Evolutionary conservation across 2,113 vertebrate genomes (phyloP).

Genomic region (Cinclus mexicanus): DNA sequence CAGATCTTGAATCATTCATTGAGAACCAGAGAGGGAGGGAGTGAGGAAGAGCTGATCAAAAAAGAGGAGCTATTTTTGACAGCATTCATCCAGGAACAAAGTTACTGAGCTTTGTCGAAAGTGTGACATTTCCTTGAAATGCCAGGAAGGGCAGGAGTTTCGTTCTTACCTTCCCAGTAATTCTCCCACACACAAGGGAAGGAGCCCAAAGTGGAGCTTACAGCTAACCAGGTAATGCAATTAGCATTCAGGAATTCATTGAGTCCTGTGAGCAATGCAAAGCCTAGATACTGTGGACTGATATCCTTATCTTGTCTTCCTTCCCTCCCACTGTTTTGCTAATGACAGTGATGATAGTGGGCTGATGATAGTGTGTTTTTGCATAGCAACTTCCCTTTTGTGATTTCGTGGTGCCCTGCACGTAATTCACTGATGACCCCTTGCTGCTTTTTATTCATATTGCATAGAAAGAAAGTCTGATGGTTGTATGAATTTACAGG

Average conservation of each 20-base stretch:
- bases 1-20: conserved; percentile 69
- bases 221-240: not conserved
- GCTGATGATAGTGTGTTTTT: not conserved
- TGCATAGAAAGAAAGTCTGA: not conserved
- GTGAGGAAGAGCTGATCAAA: conserved; percentile 20
- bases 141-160: not conserved
- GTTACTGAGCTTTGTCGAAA: not conserved
- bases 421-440: not conserved
- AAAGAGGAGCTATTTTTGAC: conserved; percentile 28
- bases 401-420: not conserved
- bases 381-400: not conserved
- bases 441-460: not conserved
- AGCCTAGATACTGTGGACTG: not conserved
- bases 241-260: conserved; percentile 41
- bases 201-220: not conserved
- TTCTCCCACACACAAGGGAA: not conserved
- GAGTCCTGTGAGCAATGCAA: conserved; percentile 2
- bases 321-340: conserved; percentile 33
- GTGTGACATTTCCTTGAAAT: not conserved
- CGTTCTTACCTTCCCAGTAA: not conserved
- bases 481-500: not conserved
- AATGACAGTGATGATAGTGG: not conserved
- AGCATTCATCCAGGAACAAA: not conserved
- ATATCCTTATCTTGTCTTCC: conserved; percentile 34
- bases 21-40: not conserved